Evolutionary conservation across 1,140 invertebrate species (phyloP).

Genomic region (Atopsyche davidsoni): DNA sequence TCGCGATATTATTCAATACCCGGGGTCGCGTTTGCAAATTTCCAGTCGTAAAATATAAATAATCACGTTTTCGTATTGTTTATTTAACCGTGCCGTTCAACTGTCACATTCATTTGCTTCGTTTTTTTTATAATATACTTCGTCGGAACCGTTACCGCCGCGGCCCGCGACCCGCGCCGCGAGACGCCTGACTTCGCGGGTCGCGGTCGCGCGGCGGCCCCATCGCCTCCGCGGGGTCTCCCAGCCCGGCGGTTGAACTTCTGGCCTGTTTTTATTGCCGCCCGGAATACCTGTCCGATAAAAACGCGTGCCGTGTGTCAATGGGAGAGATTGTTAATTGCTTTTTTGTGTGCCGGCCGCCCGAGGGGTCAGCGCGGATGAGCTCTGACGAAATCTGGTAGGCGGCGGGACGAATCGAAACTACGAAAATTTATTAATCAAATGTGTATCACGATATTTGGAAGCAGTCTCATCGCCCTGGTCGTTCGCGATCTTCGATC

Average conservation of each 20-base stretch:
- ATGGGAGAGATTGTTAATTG: slow-evolving; percentile 24
- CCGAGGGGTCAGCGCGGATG: slow-evolving; percentile 1
- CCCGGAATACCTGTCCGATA: slow-evolving; percentile 16
- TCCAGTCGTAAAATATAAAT: slow-evolving; percentile 5
- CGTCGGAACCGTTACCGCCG: background rate
- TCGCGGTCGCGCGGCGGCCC: background rate
- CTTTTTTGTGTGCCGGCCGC: slow-evolving; percentile 18
- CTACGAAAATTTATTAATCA: too few species aligned
- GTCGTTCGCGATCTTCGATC: background rate
- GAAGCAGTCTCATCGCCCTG: too few species aligned
- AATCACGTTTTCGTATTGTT: slow-evolving; percentile 15
- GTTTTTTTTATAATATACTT: background rate
- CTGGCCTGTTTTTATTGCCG: slow-evolving; percentile 14
- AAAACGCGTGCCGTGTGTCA: slow-evolving; percentile 25
- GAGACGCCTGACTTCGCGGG: background rate
- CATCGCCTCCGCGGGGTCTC: background rate
- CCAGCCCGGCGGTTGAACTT: slow-evolving; percentile 12
- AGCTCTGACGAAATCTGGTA: too few species aligned
- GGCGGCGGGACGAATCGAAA: too few species aligned
- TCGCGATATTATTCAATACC: too few species aligned
- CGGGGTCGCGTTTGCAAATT: background rate
- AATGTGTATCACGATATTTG: too few species aligned
- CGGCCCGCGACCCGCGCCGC: background rate
- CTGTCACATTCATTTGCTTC: slow-evolving; percentile 17
- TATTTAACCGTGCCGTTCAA: slow-evolving; percentile 6